A percentile compares a stretch with the other conserved stretches of the same genome.
Evolutionary conservation across 2,888 invertebrate genomes (phyloP).

Genomic region (Elegia similella): DNA sequence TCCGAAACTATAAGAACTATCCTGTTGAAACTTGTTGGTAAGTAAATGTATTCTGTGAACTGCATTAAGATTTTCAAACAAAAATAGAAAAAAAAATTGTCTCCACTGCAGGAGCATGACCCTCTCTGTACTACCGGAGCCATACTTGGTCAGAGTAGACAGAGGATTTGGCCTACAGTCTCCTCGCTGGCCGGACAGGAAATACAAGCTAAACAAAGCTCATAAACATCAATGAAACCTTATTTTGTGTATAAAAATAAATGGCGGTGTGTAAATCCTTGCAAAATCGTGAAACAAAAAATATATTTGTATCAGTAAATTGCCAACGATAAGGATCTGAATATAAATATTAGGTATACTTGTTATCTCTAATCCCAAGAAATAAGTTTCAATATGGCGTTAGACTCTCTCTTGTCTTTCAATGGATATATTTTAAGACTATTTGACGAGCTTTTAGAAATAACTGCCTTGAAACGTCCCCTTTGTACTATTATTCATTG

Average conservation of each 20-base stretch:
- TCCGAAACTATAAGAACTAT: too few species aligned
- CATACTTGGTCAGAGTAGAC: too few species aligned
- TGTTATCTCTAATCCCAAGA: conserved; percentile 25
- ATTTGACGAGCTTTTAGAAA: conserved; percentile 72
- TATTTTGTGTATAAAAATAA: neutral
- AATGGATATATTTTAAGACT: conserved; percentile 59
- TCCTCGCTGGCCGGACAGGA: too few species aligned
- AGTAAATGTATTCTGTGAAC: too few species aligned
- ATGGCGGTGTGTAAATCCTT: neutral
- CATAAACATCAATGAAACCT: neutral
- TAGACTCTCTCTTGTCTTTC: conserved; percentile 30
- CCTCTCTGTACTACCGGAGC: too few species aligned
- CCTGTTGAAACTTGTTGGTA: too few species aligned
- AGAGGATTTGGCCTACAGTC: too few species aligned
- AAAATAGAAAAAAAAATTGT: too few species aligned
- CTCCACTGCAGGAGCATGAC: too few species aligned
- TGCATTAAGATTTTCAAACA: too few species aligned
- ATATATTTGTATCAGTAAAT: conserved; percentile 11
- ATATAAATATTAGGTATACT: conserved; percentile 28
- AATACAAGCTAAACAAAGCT: too few species aligned
- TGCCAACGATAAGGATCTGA: conserved; percentile 16
- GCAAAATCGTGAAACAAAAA: neutral
- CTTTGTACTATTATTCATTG: conserved; percentile 72
- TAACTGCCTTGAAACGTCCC: conserved; percentile 67
- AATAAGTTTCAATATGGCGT: conserved; percentile 36